A percentile compares a stretch with the other conserved stretches of the same genome.
Conservation (phyloP, 2,888 invertebrate species). For the Agrilus cyanescens region DNA sequence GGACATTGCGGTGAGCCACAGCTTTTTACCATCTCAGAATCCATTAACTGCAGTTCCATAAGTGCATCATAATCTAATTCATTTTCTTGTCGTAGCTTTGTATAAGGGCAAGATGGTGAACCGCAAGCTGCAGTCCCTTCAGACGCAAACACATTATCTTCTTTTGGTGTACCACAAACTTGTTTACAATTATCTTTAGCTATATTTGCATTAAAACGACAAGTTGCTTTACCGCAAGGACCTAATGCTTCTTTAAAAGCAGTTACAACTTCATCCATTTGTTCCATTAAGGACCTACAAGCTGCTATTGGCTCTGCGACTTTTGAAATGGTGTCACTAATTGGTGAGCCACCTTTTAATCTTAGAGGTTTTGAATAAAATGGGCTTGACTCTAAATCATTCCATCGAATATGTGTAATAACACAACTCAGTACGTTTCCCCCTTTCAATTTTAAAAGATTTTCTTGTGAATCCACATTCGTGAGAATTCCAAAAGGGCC, state of each 20-base stretch:
- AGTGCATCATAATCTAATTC: constrained; percentile 24
- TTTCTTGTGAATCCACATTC: constrained; percentile 19
- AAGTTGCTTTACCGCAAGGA: constrained; percentile 30
- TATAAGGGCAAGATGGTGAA: constrained; percentile 27
- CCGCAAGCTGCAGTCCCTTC: constrained; percentile 23
- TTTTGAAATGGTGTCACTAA: constrained; percentile 11
- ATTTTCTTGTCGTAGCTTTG: constrained; percentile 25
- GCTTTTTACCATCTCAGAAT: constrained; percentile 10
- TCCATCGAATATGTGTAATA: too few relatives aligned
- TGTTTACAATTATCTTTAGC: constrained; percentile 23
- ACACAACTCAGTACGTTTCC: too few relatives aligned
- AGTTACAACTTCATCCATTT: constrained; percentile 27
- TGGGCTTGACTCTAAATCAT: too few relatives aligned
- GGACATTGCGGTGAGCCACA: constrained; percentile 29
- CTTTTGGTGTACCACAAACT: constrained; percentile 14
- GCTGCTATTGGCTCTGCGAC: constrained; percentile 23
- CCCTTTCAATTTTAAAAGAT: too few relatives aligned
- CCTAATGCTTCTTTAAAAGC: constrained; percentile 30
- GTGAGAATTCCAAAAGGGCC: constrained; percentile 28
- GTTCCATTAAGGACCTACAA: constrained; percentile 31
- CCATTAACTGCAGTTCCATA: constrained; percentile 10
- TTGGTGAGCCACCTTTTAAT: constrained; percentile 19
- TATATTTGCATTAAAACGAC: constrained; percentile 27
- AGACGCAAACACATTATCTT: not conserved
- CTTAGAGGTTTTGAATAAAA: constrained; percentile 6